Evolutionary conservation across 1,140 invertebrate species (phyloP).

Genomic region (Neodiprion fabricii): DNA sequence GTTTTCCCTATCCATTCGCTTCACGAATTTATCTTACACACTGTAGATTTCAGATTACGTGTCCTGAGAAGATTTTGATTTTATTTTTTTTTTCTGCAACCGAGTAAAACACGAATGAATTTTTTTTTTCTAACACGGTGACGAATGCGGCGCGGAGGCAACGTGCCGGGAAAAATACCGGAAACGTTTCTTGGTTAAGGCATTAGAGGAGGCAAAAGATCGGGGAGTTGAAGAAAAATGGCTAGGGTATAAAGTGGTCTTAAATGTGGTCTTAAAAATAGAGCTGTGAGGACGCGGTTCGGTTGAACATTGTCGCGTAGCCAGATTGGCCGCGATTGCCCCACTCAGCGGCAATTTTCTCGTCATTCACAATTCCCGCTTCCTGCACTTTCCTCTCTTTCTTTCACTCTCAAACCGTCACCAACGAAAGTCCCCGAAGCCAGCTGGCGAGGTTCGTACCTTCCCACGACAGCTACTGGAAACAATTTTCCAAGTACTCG

Average conservation of each 20-base stretch:
- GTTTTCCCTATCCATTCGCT: no score
- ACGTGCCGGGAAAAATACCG: neutral
- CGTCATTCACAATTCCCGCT: conserved; percentile 7
- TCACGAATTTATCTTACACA: no score
- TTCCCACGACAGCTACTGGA: neutral
- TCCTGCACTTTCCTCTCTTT: neutral
- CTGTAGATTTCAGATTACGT: no score
- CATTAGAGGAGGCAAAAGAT: neutral
- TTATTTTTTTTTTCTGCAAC: no score
- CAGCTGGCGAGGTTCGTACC: neutral
- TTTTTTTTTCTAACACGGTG: neutral
- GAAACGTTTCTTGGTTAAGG: neutral
- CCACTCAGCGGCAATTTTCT: neutral
- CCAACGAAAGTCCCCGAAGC: neutral
- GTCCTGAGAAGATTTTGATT: no score
- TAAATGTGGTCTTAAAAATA: neutral
- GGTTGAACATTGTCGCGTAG: conserved; percentile 6
- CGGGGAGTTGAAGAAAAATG: neutral
- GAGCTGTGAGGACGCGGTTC: neutral
- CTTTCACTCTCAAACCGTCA: neutral
- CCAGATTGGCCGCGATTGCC: neutral
- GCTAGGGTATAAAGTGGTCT: neutral
- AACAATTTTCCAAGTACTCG: neutral
- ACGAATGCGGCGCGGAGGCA: neutral
- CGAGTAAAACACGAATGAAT: neutral